These are phyloP conservation scores for Tiliacea aurago DNA, from an alignment of 2,888 invertebrate species.

Conservation along the genomic window DNA sequence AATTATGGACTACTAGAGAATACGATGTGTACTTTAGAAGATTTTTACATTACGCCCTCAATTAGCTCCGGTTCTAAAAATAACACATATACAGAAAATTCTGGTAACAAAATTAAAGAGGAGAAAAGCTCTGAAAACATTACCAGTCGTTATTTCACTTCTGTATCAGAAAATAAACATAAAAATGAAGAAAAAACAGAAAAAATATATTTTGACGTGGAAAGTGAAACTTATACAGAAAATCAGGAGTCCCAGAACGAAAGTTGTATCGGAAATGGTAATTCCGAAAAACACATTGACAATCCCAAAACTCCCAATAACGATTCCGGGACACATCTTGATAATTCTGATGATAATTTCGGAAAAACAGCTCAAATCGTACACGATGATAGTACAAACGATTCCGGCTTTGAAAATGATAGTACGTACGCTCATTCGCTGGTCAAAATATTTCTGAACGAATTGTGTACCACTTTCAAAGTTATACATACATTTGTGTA, in stretches of 20 bases:
- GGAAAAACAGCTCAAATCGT: neutral
- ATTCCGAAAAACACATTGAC: slow-evolving; percentile 6
- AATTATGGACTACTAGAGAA: neutral
- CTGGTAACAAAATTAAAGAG: neutral
- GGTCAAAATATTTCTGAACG: slow-evolving; percentile 69
- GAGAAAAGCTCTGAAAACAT: neutral
- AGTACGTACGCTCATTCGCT: slow-evolving; percentile 60
- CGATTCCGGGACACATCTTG: slow-evolving; percentile 7
- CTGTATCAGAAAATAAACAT: neutral
- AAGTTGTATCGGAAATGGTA: neutral
- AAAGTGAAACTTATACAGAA: slow-evolving; percentile 26
- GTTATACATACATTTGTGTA: slow-evolving; percentile 75
- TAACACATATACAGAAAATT: neutral
- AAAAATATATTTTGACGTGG: neutral
- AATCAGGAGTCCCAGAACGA: neutral
- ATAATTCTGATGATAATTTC: neutral
- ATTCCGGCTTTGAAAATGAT: slow-evolving; percentile 73
- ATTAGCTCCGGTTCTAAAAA: slow-evolving; percentile 2
- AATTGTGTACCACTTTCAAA: slow-evolving; percentile 70
- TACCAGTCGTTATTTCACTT: neutral
- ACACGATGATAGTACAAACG: slow-evolving; percentile 48
- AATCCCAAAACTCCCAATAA: neutral
- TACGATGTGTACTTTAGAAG: slow-evolving; percentile 13
- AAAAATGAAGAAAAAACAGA: neutral
- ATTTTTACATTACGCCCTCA: slow-evolving; percentile 26